Evolutionary conservation across 2,113 vertebrate genomes (phyloP).

Genomic region (Pongo abelii): DNA sequence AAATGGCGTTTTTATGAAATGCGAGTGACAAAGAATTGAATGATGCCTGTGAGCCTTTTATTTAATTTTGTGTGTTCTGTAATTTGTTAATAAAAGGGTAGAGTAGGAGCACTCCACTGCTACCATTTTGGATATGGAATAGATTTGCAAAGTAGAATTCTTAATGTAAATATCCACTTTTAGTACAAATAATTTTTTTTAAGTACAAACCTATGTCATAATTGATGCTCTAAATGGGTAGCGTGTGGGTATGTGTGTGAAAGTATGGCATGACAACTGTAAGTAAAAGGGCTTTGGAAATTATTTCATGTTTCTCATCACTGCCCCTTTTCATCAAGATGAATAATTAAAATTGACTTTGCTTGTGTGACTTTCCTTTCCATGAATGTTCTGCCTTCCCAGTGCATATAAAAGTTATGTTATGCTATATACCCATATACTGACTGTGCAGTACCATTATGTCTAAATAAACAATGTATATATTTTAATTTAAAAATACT

Average conservation of each 20-base stretch:
- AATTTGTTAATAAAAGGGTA: slow-evolving; percentile 41
- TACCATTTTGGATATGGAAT: neutral
- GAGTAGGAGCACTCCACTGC: neutral
- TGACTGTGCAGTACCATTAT: neutral
- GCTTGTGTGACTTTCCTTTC: neutral
- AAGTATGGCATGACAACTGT: neutral
- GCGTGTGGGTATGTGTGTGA: neutral
- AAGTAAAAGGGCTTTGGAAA: neutral
- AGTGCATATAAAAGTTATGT: neutral
- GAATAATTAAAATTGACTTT: neutral
- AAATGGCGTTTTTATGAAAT: slow-evolving; percentile 59
- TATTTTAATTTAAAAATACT: neutral
- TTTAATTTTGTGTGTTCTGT: slow-evolving; percentile 36
- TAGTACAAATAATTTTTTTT: slow-evolving; percentile 1
- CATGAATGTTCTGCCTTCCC: neutral
- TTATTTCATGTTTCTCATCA: neutral
- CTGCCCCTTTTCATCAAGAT: neutral
- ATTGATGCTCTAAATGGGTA: neutral
- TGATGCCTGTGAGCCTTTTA: slow-evolving; percentile 22
- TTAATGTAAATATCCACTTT: neutral
- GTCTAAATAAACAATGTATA: neutral
- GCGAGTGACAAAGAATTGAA: slow-evolving; percentile 38
- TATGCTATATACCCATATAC: neutral
- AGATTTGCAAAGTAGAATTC: slow-evolving; percentile 22
- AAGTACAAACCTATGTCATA: neutral